Evolutionary conservation across 1,140 invertebrate species (phyloP).

Genomic region (Dryas iulia): DNA sequence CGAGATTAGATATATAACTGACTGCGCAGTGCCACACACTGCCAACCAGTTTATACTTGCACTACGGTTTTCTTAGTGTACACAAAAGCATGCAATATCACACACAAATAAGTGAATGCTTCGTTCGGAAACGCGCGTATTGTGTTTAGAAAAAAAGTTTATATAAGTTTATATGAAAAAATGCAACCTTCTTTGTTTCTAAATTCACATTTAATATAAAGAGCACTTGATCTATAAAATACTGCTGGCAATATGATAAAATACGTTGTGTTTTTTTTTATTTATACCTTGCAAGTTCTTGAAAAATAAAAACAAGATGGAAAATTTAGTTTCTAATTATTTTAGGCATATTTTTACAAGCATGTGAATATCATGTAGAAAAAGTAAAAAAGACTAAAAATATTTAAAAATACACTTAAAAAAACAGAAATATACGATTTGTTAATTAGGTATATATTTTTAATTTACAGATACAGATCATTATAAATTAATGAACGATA

Average conservation of each 20-base stretch:
- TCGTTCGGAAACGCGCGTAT: background rate
- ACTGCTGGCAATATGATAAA: background rate
- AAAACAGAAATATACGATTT: too few relatives aligned
- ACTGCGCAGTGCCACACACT: slow-evolving; percentile 25
- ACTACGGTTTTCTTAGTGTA: slow-evolving; percentile 16
- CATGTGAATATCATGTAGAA: background rate
- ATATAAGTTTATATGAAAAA: too few relatives aligned
- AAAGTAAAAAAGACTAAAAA: background rate
- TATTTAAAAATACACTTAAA: too few relatives aligned
- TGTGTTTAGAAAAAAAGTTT: background rate
- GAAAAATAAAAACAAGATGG: background rate
- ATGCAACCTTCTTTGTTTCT: background rate
- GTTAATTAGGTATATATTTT: too few relatives aligned
- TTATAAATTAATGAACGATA: background rate
- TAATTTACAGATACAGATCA: too few relatives aligned
- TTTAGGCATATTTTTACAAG: background rate
- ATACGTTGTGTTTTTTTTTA: too few relatives aligned
- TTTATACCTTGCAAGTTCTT: background rate
- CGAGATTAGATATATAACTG: slow-evolving; percentile 46
- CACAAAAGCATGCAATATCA: background rate
- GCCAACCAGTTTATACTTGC: slow-evolving; percentile 7
- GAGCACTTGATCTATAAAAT: background rate
- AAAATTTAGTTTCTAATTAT: background rate
- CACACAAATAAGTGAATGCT: background rate
- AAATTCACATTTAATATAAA: background rate